Base-by-base conservation (phyloP, 2,888 invertebrate genomes). In the Operophtera brumata region DNA sequence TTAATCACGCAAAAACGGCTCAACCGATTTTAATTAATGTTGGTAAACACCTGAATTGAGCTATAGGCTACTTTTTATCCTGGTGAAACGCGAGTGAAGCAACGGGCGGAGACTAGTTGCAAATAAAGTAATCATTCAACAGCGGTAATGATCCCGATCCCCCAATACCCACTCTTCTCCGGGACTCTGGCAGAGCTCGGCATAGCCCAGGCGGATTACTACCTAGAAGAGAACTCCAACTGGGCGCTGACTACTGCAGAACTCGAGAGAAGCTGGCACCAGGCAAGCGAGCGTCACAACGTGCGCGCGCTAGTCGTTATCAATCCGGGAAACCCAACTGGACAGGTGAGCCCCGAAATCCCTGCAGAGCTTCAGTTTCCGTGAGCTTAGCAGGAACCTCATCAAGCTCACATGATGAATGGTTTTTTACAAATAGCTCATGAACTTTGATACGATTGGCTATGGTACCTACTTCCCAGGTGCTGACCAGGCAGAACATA, bases 311-410 rank as follows among this genome's bases (percentile, higher is more conserved):
- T 99, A 41, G 97, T 97, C 11, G 93, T 99, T 42, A 99, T 99
- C 69, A 99, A 99, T 86, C 99, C 99, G 0, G 99, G 99, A 51
- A 99, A 99, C 85, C 99, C 99, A 8, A 99, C 99, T 13, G 99
- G 98, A n/a, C 94, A 95, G 84, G 85, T 82, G 32, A 44, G 34
- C 20, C 20, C 4, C 20, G 4, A 20, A 20, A 20, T 20, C 4
- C 20, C 20, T 20, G 20, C 2, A 20, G 20, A 20, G 20, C 4
- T 20, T 20, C 20, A n/a, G n/a, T n/a, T n/a, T 20, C 20, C 20
- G 2, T 20, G 2, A 20, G 20, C 20, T 20, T 20, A 20, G 20
- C 20, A 3, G 20, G 20, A 20, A 20, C 4, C 20, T 4, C 20
- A 2, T 4, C 20, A 20, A 20, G 20, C 20, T 20, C 20, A 20